Base-by-base conservation (phyloP, 2,888 invertebrate genomes). In the Calameuta filiformis region DNA sequence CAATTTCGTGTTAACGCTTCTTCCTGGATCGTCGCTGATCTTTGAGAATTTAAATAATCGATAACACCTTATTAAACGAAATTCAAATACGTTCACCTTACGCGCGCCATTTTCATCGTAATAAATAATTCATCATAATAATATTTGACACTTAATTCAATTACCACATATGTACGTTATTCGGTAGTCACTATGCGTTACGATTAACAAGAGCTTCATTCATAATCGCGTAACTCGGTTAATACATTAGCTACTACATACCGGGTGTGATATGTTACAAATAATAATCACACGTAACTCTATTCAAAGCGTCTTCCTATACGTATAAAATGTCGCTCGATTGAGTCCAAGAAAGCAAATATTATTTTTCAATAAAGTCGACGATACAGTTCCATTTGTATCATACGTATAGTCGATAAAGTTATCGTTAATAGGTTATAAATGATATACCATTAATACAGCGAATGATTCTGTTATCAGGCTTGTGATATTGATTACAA, bases 161-260 rank as follows among this genome's bases (percentile, higher is more conserved):
- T 56, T 56, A 23, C 23, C 15, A 56, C 15, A 23, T 6, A 6
- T 0, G 56, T 0, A 6, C 9, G 56, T 56, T 56, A 56, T 56
- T 23, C 56, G 23, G 56, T 23, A 56, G 56, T 56, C 56, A 9
- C 56, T 2, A 23, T 23, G 56, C 56, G 23, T 15, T 56, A 56
- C 56, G 56, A 56, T 56, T 56, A 56, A 56, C 56, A 56, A 56
- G 23, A 79, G 83, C 80, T 85, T 84, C 88, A 87, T 87, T 87
- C 87, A 87, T 87, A 81, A 56, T 76, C 77, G 76, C 78, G 87
- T 85, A 82, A 86, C 82, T 80, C 84, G 83, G 83, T 85, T 83
- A 85, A 84, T 23, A 56, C 56, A 23, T 56, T 23, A 9, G 23
- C 56, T 15, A 6, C 15, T 56, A 23, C 2, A 56, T 23, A 56